A percentile compares a stretch with the other conserved stretches of the same genome.
Evolutionary conservation across 1,140 invertebrate species (phyloP).

Genomic region (Macrobrachium rosenbergii): DNA sequence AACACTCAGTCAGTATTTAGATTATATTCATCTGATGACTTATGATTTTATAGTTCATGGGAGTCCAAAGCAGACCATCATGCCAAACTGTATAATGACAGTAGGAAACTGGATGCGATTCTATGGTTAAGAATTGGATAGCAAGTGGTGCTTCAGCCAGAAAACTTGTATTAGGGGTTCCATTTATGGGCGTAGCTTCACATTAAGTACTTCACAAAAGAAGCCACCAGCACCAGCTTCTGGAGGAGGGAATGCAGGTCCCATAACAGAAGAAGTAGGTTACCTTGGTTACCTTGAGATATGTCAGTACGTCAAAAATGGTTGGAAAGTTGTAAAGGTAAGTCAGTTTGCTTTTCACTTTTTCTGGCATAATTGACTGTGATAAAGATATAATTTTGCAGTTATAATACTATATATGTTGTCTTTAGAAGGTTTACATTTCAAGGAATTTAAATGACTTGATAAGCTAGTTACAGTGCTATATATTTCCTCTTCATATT

Average conservation of each 20-base stretch:
- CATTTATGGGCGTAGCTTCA: too few relatives aligned
- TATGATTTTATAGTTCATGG: conserved; percentile 72
- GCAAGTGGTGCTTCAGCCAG: conserved; percentile 68
- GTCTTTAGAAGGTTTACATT: too few relatives aligned
- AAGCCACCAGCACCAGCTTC: too few relatives aligned
- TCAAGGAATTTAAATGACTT: too few relatives aligned
- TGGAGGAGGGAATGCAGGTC: too few relatives aligned
- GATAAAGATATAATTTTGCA: too few relatives aligned
- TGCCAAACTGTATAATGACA: conserved; percentile 68
- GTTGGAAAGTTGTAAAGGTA: conserved; percentile 50
- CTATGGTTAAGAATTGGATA: conserved; percentile 70
- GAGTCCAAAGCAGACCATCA: conserved; percentile 72
- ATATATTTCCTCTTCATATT: too few relatives aligned
- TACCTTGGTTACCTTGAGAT: conserved; percentile 63
- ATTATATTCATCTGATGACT: conserved; percentile 69
- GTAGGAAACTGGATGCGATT: conserved; percentile 33
- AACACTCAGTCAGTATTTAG: conserved; percentile 55
- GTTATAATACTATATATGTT: too few relatives aligned
- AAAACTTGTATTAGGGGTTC: conserved; percentile 71
- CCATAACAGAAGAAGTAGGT: too few relatives aligned
- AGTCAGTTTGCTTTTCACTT: not conserved
- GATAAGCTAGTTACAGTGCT: too few relatives aligned
- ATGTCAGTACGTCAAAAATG: conserved; percentile 54
- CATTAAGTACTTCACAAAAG: too few relatives aligned
- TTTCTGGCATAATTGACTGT: too few relatives aligned